A percentile compares a stretch with the other conserved stretches of the same genome.
Evolutionary conservation across 1,140 invertebrate species (phyloP).

Genomic region (Condylostylus longicornis): DNA sequence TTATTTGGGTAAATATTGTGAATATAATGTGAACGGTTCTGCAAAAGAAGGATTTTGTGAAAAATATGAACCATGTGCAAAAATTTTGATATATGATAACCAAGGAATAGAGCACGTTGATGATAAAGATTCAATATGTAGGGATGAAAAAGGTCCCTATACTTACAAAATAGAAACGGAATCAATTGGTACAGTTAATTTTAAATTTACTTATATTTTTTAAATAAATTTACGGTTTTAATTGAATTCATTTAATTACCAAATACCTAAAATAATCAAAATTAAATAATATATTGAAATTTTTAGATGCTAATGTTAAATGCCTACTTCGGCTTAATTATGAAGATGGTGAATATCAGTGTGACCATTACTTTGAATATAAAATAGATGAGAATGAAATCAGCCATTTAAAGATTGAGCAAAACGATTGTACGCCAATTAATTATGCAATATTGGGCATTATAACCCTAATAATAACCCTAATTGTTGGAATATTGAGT

Average conservation of each 20-base stretch:
- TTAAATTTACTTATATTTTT: too few relatives aligned
- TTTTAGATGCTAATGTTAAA: slow-evolving; percentile 26
- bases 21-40: slow-evolving; percentile 18
- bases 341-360: slow-evolving; percentile 20
- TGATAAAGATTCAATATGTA: too few relatives aligned
- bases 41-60: too few relatives aligned
- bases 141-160: too few relatives aligned
- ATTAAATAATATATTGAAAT: slow-evolving; percentile 27
- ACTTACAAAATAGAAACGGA: too few relatives aligned
- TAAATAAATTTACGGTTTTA: too few relatives aligned
- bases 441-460: slow-evolving; percentile 18
- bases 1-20: slow-evolving; percentile 22
- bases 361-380: slow-evolving; percentile 37
- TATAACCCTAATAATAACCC: slow-evolving; percentile 31
- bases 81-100: too few relatives aligned
- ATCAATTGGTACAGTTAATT: too few relatives aligned
- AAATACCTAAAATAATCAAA: too few relatives aligned
- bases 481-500: slow-evolving; percentile 32
- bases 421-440: slow-evolving; percentile 27
- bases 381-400: slow-evolving; percentile 20
- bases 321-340: slow-evolving; percentile 21
- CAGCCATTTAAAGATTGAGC: slow-evolving; percentile 30
- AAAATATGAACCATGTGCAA: too few relatives aligned
- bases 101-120: too few relatives aligned
- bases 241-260: too few relatives aligned